A percentile compares a stretch with the other conserved stretches of the same genome.
Conservation (phyloP, 1,140 invertebrate species). For the Idris sp. region DNA sequence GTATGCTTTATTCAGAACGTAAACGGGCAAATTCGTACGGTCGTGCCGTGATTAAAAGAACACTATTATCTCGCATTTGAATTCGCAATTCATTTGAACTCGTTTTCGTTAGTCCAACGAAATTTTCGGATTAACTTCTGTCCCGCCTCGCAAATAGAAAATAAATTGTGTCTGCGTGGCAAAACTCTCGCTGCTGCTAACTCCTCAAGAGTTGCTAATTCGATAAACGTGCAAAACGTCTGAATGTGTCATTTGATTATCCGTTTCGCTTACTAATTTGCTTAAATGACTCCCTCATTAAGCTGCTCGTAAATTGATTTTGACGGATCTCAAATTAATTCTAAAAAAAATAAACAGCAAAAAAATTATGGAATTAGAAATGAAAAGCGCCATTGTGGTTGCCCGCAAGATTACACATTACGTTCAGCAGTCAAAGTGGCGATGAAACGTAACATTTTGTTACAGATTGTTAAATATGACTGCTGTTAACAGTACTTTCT, state of each 20-base stretch:
- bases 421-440: slow-evolving; percentile 33
- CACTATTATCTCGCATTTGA: not conserved
- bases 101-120: slow-evolving; percentile 1
- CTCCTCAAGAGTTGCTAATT: slow-evolving; percentile 29
- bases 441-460: slow-evolving; percentile 57
- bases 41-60: slow-evolving; percentile 16
- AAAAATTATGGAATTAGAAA: slow-evolving; percentile 61
- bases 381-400: slow-evolving; percentile 64
- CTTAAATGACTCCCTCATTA: slow-evolving; percentile 44
- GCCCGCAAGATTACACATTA: slow-evolving; percentile 70
- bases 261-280: slow-evolving; percentile 50
- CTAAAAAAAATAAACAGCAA: no score
- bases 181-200: slow-evolving; percentile 19
- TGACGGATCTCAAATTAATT: no score
- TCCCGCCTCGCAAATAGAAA: slow-evolving; percentile 29
- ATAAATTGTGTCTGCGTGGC: slow-evolving; percentile 40
- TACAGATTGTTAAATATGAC: no score
- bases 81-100: slow-evolving; percentile 17
- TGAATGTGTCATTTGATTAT: slow-evolving; percentile 50
- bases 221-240: slow-evolving; percentile 34
- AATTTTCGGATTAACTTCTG: slow-evolving; percentile 20
- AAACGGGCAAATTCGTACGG: slow-evolving; percentile 39
- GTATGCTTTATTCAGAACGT: slow-evolving; percentile 49
- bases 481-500: no score
- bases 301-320: slow-evolving; percentile 56